Percentiles rank a stretch among this genome's conserved stretches.
Evolutionary conservation across 2,113 vertebrate genomes (phyloP).

Genomic region (Chaetops frenatus): DNA sequence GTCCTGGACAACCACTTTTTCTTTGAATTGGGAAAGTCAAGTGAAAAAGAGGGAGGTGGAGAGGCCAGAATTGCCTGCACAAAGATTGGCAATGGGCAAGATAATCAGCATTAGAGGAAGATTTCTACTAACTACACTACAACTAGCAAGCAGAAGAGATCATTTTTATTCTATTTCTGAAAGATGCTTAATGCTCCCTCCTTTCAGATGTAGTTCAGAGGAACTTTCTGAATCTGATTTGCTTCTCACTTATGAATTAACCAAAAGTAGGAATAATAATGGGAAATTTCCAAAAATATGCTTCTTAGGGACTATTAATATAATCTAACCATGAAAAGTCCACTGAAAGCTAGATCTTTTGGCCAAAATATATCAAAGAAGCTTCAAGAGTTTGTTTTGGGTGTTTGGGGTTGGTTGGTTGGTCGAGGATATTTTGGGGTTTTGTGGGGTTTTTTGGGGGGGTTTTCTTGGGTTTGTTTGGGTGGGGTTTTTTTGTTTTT

Average conservation of each 20-base stretch:
- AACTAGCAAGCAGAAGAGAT: not conserved
- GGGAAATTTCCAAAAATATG: not conserved
- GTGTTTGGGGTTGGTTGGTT: not conserved
- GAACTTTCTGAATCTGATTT: not conserved
- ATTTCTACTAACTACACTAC: not conserved
- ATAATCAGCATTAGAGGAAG: not conserved
- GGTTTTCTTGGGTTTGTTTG: too few relatives aligned
- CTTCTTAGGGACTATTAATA: not conserved
- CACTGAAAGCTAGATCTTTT: not conserved
- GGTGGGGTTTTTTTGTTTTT: too few relatives aligned
- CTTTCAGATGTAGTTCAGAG: not conserved
- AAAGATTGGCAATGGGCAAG: not conserved
- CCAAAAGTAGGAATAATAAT: not conserved
- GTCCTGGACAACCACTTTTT: accelerated
- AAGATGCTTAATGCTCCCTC: not conserved
- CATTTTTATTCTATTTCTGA: not conserved
- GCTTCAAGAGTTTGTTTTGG: not conserved
- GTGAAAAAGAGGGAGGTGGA: not conserved
- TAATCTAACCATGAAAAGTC: not conserved
- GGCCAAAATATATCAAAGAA: not conserved
- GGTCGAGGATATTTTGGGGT: not conserved
- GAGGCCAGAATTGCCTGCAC: not conserved
- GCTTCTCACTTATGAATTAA: not conserved
- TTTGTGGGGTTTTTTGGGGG: not conserved
- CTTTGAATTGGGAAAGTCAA: not conserved